Evolutionary conservation across 2,113 vertebrate genomes (phyloP), one percentile per base, ranked within the genome.

Genomic region (Sylvietta virens): DNA sequence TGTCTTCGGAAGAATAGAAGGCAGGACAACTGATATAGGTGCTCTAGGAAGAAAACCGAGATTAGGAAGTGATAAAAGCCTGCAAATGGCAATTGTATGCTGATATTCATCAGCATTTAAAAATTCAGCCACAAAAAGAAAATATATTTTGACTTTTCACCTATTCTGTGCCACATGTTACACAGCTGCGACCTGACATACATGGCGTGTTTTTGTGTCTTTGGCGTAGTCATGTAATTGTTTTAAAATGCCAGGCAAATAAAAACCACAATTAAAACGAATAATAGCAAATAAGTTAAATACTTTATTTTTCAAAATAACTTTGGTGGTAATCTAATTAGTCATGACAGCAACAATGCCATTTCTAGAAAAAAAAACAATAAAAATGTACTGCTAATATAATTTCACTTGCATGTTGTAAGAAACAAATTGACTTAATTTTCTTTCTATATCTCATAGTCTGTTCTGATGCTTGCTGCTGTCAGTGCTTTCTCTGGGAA

Each of bases 271-370:
- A 51, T 70, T 84, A 60, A 40, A 66, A 90, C 28, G 48, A 93
- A 88, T 88, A 82, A 69, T 85, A 90, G 44, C 51, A 92, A 95
- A 79, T 72, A 94, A 69, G 44, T 80, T 48, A 78, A 83, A 79
- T 69, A 62, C 13, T 74, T 87, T 42, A 1, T 70, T 44, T 81
- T 91, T 73, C 44, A 70, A 51, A 90, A 78, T 44, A 94, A 51
- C 33, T 85, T 87, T 69, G 19, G 31, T 90, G 30, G 23, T 37
- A 50, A 72, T 92, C 51, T 71, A 76, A 72, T 82, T 66, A 85
- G 13, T 93, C 79, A 48, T 28, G 76, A 66, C 58, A 86, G 71
- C 42, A 86, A 76, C 82, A 89, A 58, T 61, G 15, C 16, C 48
- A 57, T 35, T 78, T 91, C 24, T 76, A 65, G 66, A 39, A 90